Evolutionary conservation across 2,888 invertebrate species (phyloP).

Genomic region (Drosophila antonietae): DNA sequence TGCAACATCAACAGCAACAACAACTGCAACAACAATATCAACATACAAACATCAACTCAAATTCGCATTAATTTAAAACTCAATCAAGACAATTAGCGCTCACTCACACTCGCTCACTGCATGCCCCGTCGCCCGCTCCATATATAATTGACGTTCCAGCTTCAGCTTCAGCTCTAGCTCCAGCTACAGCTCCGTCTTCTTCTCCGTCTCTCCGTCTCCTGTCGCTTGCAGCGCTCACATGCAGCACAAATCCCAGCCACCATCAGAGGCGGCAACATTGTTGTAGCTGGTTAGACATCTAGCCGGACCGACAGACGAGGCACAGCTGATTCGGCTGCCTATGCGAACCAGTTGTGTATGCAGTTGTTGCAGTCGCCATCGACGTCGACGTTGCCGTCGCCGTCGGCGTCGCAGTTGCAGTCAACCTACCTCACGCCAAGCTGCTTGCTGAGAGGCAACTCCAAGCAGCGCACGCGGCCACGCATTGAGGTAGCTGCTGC

Average conservation of each 20-base stretch:
- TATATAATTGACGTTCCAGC: conserved; percentile 22
- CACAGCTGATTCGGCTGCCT: conserved; percentile 60
- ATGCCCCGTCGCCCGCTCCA: conserved; percentile 12
- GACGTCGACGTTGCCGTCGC: conserved; percentile 11
- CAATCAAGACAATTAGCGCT: conserved; percentile 78
- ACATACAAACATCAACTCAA: conserved; percentile 64
- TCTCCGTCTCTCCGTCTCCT: conserved; percentile 17
- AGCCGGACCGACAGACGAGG: conserved; percentile 31
- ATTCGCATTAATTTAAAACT: conserved; percentile 81
- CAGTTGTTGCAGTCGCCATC: conserved; percentile 32
- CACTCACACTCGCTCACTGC: conserved; percentile 60
- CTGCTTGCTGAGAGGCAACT: conserved; percentile 35
- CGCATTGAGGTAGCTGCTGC: conserved; percentile 54
- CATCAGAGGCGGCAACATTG: conserved; percentile 64
- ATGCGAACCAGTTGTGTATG: conserved; percentile 65
- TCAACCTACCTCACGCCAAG: conserved; percentile 74
- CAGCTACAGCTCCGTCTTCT: conserved; percentile 3
- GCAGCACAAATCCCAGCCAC: conserved; percentile 60
- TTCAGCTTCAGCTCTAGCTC: background rate
- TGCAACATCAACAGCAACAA: conserved; percentile 20
- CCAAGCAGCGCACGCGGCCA: conserved; percentile 54
- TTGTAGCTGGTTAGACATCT: conserved; percentile 58
- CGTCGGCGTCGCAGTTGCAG: conserved; percentile 20
- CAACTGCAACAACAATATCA: background rate
- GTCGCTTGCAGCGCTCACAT: conserved; percentile 23